These are phyloP conservation scores for Amiota mariae DNA, from an alignment of 2,888 invertebrate genomes.

Conservation along the genomic window DNA sequence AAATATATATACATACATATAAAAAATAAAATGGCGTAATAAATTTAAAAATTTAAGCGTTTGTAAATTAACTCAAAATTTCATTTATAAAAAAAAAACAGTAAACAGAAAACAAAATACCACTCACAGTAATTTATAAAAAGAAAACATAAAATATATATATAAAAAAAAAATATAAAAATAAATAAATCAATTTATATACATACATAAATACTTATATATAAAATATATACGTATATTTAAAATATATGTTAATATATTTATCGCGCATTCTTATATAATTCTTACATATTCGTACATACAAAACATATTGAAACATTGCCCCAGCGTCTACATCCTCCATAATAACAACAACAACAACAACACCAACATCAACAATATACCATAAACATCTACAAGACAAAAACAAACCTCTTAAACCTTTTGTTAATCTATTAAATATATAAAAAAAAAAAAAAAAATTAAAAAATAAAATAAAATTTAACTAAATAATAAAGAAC, in stretches of 20 bases:
- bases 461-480: slow-evolving; percentile 13
- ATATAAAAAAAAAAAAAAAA: slow-evolving; percentile 7
- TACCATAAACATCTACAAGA: slow-evolving; percentile 14
- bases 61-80: neutral
- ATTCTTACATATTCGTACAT: neutral
- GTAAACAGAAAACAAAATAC: neutral
- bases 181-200: neutral
- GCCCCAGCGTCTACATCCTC: neutral
- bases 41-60: neutral
- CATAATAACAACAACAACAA: neutral
- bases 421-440: neutral
- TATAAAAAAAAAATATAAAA: slow-evolving; percentile 7
- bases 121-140: neutral
- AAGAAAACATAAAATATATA: neutral
- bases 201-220: neutral
- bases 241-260: slow-evolving; percentile 9
- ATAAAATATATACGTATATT: neutral
- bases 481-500: slow-evolving; percentile 3
- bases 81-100: no score
- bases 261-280: no score
- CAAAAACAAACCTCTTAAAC: neutral
- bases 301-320: neutral
- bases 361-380: neutral
- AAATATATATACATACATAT: no score
- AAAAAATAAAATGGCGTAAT: neutral